Percentiles rank a stretch among this genome's conserved stretches.
phyloP scores from a whole-genome alignment of 2,797 vertebrate species.

The Pangasius sanitwongsei region DNA sequence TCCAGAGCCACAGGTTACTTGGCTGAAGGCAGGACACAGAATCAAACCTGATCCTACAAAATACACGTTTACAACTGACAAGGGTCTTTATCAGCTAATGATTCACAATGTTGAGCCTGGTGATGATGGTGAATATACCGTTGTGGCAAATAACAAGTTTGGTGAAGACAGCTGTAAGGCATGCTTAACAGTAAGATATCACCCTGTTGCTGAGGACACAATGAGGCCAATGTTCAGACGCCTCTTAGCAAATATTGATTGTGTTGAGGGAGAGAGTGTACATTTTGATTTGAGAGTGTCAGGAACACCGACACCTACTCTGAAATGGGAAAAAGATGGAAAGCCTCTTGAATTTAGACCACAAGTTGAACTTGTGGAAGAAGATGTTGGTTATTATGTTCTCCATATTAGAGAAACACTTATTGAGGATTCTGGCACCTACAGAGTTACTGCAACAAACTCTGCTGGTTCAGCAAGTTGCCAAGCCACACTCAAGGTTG shows the following conservation, averaged over 20 bases:
- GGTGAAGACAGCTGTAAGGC: slow-evolving; percentile 97
- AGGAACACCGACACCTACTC: slow-evolving; percentile 81
- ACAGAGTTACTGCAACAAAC: slow-evolving; percentile 95
- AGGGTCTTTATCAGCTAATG: slow-evolving; percentile 94
- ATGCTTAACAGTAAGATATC: slow-evolving; percentile 88
- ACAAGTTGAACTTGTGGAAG: slow-evolving; percentile 88
- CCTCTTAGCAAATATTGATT: slow-evolving; percentile 91
- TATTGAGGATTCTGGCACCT: slow-evolving; percentile 93
- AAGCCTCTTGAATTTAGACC: slow-evolving; percentile 84
- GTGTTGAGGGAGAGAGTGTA: slow-evolving; percentile 89
- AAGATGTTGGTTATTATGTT: slow-evolving; percentile 89
- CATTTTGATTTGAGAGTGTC: slow-evolving; percentile 94
- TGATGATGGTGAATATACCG: slow-evolving; percentile 93
- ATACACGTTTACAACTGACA: slow-evolving; percentile 94
- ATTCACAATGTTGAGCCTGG: slow-evolving; percentile 86
- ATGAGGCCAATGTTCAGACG: slow-evolving; percentile 99
- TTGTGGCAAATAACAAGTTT: slow-evolving; percentile 92
- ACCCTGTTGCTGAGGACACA: slow-evolving; percentile 85
- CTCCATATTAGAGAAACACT: slow-evolving; percentile 93
- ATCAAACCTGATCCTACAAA: slow-evolving; percentile 91
- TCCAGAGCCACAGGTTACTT: slow-evolving; percentile 92
- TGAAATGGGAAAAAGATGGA: slow-evolving; percentile 97
- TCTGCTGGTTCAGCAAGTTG: slow-evolving; percentile 90
- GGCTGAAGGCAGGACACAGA: slow-evolving; percentile 95
- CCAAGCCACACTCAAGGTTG: slow-evolving; percentile 91